Evolutionary conservation across 2,113 vertebrate genomes (phyloP), one percentile per base, ranked within the genome.

Genomic region (Formicarius rufipectus): DNA sequence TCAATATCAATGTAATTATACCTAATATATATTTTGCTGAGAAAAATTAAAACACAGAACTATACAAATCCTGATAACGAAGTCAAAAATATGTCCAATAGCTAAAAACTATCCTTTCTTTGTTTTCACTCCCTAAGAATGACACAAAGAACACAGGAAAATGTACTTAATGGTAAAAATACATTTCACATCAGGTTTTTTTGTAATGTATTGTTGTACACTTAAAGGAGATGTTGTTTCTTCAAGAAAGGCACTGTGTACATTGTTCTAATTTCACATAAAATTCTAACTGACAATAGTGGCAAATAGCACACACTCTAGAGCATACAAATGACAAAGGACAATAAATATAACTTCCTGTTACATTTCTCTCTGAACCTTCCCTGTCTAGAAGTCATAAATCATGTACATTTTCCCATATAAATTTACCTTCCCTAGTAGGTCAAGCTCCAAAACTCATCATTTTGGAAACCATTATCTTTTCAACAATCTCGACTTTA

Each of bases 221-320:
- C 60, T 87, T 75, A 79, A 78, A 91, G 68, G 10, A 37, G 7
- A 76, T 9, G 8, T 1, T 27, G 12, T 33, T 76, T 87, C 23
- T 67, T 69, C 59, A 87, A 63, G 27, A 74, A 78, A 62, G 14
- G 5, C 42, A 52, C 37, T 56, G 6, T 5, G 3, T 28, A 58
- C 35, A 13, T 37, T 47, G 7, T 12, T 27, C 14, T 25, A 80
- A 84, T 23, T 45, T 56, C 55, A 33, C 14, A 30, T n/a, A 80
- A 4, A 58, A 68, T 69, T 89, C 50, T n/a, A 59, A 50, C 3
- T 47, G 13, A 37, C 4, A 33, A 17, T 62, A 30, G 5, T n/a
- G 21, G 19, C n/a, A 71, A 62, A 62, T 1, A 33, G 4, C 0
- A 1, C 14, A 42, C 7, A 55, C 7, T 7, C 59, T 21, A 73